A percentile compares a stretch with the other conserved stretches of the same genome.
These are phyloP conservation scores for Epirrhoe alternata DNA, from an alignment of 2,888 invertebrate species.

Conservation along the genomic window DNA sequence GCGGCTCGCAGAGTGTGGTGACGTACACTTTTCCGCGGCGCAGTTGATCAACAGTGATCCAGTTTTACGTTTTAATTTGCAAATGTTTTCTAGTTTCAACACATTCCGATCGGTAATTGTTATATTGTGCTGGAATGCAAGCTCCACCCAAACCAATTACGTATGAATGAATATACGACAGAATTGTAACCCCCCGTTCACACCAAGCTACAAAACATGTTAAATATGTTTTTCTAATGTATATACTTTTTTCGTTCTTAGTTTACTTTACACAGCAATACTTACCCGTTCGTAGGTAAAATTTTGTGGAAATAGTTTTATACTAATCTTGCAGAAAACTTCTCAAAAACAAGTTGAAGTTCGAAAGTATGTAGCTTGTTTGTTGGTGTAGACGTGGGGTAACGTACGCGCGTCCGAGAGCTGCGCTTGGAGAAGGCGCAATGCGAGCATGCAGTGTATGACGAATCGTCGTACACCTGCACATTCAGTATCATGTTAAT, in stretches of 20 bases:
- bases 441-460: slow-evolving; percentile 41
- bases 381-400: too few relatives aligned
- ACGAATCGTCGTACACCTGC: slow-evolving; percentile 51
- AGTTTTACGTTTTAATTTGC: slow-evolving; percentile 63
- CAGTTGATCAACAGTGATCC: slow-evolving; percentile 53
- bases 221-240: too few relatives aligned
- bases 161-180: slow-evolving; percentile 50
- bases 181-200: slow-evolving; percentile 41
- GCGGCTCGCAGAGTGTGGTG: neutral
- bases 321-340: too few relatives aligned
- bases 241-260: too few relatives aligned
- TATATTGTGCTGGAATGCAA: slow-evolving; percentile 63
- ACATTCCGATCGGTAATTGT: slow-evolving; percentile 73
- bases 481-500: slow-evolving; percentile 52
- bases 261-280: too few relatives aligned
- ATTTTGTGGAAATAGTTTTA: too few relatives aligned
- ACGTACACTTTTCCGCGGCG: slow-evolving; percentile 37
- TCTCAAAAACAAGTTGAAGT: too few relatives aligned
- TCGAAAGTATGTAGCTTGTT: too few relatives aligned
- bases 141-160: slow-evolving; percentile 65
- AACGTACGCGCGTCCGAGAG: slow-evolving; percentile 17
- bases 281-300: too few relatives aligned
- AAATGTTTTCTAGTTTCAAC: slow-evolving; percentile 73
- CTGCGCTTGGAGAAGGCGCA: slow-evolving; percentile 20
- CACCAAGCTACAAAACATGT: too few relatives aligned